A percentile compares a stretch with the other conserved stretches of the same genome.
These are phyloP conservation scores for Dryas iulia DNA, from an alignment of 1,140 invertebrate genomes.

Conservation along the genomic window DNA sequence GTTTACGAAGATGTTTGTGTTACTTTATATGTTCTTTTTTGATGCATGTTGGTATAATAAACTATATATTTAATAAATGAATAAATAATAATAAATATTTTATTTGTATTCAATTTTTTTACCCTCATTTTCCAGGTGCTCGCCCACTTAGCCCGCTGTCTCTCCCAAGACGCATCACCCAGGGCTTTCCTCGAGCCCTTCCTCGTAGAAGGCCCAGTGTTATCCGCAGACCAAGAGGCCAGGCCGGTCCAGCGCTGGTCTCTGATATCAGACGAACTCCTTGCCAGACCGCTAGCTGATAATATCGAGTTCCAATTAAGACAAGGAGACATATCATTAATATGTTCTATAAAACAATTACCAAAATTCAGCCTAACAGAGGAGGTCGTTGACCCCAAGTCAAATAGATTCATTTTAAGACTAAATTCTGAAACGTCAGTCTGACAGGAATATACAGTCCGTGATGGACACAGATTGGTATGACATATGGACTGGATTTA, in stretches of 20 bases:
- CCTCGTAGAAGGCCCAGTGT: slow-evolving; percentile 87
- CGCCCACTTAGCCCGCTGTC: slow-evolving; percentile 92
- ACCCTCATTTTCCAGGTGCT: slow-evolving; percentile 62
- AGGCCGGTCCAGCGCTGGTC: slow-evolving; percentile 94
- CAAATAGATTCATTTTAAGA: slow-evolving; percentile 96
- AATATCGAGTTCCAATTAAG: slow-evolving; percentile 94
- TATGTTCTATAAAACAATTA: slow-evolving; percentile 91
- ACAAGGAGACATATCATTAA: slow-evolving; percentile 95
- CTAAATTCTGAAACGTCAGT: slow-evolving; percentile 98
- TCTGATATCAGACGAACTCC: slow-evolving; percentile 93
- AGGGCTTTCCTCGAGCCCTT: slow-evolving; percentile 95
- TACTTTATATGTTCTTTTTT: too few relatives aligned
- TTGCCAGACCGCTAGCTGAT: slow-evolving; percentile 91
- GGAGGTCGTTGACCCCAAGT: slow-evolving; percentile 97
- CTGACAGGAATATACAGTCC: slow-evolving; percentile 81
- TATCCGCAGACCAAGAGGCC: slow-evolving; percentile 90
- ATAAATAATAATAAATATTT: too few relatives aligned
- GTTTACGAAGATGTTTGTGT: too few relatives aligned
- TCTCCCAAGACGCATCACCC: slow-evolving; percentile 96
- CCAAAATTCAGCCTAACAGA: slow-evolving; percentile 97
- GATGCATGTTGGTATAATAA: too few relatives aligned
- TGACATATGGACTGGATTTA: slow-evolving; percentile 58
- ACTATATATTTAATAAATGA: too few relatives aligned
- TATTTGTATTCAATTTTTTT: not conserved
- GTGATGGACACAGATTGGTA: slow-evolving; percentile 59